Percentiles rank a stretch among this genome's conserved stretches.
These are phyloP conservation scores for Ptychobarbus kaznakovi DNA, from an alignment of 2,797 vertebrate species.

Conservation along the genomic window DNA sequence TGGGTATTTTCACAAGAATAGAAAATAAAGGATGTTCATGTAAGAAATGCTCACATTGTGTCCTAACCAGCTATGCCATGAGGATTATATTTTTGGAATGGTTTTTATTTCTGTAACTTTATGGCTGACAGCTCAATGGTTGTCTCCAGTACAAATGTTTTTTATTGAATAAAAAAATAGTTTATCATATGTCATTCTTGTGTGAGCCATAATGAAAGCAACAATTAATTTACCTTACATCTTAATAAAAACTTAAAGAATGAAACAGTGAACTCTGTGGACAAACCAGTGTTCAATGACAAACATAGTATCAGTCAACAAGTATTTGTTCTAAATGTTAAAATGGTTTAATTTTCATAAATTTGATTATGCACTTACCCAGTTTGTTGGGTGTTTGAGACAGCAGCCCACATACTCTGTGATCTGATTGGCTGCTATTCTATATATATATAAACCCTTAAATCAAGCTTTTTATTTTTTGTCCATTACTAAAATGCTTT, in stretches of 20 bases:
- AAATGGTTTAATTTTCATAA: background rate
- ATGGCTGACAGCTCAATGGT: background rate
- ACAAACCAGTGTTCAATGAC: background rate
- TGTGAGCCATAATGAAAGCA: too few species aligned
- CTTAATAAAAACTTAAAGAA: background rate
- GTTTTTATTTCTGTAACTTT: background rate
- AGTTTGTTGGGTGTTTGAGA: background rate
- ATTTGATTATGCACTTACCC: background rate
- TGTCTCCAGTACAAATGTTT: background rate
- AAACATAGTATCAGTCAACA: background rate
- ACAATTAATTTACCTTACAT: background rate
- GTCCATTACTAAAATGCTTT: too few species aligned
- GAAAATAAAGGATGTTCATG: background rate
- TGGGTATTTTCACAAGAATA: background rate
- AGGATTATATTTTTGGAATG: background rate
- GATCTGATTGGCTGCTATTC: too few species aligned
- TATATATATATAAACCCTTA: too few species aligned
- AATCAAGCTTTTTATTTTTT: too few species aligned
- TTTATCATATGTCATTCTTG: background rate
- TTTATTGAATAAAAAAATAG: background rate
- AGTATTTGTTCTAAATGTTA: background rate
- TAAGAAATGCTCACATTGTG: background rate
- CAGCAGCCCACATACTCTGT: too few species aligned
- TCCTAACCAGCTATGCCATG: background rate
- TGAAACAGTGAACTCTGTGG: background rate